Base-by-base conservation (phyloP, 1,140 invertebrate genomes). In the Ceratosolen solmsi region DNA sequence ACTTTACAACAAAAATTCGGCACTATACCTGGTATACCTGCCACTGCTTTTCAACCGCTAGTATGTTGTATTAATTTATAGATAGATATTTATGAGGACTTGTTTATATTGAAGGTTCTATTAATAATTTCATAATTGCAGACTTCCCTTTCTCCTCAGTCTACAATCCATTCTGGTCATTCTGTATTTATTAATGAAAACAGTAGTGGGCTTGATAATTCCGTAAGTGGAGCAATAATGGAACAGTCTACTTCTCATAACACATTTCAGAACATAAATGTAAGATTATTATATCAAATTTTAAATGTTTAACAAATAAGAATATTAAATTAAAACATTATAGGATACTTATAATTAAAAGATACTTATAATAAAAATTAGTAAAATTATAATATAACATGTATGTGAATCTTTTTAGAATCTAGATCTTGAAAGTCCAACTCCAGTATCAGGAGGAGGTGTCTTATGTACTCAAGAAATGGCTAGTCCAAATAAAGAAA, bases 1-100 rank as follows among this genome's bases (percentile, higher is more conserved):
- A 92, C 89, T 83, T 89, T 94, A 13, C 94, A 94, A 82, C 93
- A 94, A 71, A 94, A 94, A 87, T 82, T 94, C 17, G 92, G 93
- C 25, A 92, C 92, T 38, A 92, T 68, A n/a, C 33, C 93, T 51
- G 91, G 92, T 51, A 90, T 92, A 87, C 84, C 89, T 15, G 81
- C 88, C 49, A 82, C 85, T 38, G 83, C 87, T 9, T 82, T 88
- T 30, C 90, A 92, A 80, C 82, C 86, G 56, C 83, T 89, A 77
- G 91, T 92, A 85, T 87, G 87, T 87, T 84, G 36, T 63, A 63
- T 8, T 46, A 33, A 36, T 27, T 25, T 13, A n/a, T 22, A 27
- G 8, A n/a, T 33, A 1, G 25, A 63, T 0, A 22, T 15, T 68
- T 38, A 38, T 68, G n/a, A 68, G 20, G n/a, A 22, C 51, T 33